Percentiles rank a stretch among this genome's conserved stretches.
These are phyloP conservation scores for Diogma glabrata DNA, from an alignment of 2,888 invertebrate species.

Conservation along the genomic window DNA sequence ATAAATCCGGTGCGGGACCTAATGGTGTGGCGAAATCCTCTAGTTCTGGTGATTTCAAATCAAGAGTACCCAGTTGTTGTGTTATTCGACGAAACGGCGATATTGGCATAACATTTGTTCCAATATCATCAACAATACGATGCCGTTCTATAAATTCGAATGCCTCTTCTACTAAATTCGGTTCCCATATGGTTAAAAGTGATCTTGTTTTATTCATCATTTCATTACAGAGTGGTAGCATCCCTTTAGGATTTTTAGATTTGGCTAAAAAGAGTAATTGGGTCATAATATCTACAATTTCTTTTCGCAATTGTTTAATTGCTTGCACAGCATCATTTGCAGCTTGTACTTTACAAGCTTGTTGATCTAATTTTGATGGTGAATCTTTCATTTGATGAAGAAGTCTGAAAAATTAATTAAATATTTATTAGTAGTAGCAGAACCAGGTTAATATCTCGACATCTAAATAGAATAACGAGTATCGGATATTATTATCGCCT, in stretches of 20 bases:
- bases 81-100: conserved; percentile 67
- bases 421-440: not conserved
- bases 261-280: conserved; percentile 60
- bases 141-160: conserved; percentile 71
- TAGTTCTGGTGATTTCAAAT: conserved; percentile 58
- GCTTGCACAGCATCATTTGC: conserved; percentile 75
- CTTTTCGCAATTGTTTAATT: conserved; percentile 61
- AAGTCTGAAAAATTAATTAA: conserved; percentile 40
- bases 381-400: conserved; percentile 73
- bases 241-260: conserved; percentile 58
- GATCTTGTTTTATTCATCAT: conserved; percentile 69
- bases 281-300: conserved; percentile 67
- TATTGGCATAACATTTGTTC: conserved; percentile 40
- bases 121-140: conserved; percentile 37
- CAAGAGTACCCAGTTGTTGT: conserved; percentile 60
- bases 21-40: conserved; percentile 59
- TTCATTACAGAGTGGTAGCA: conserved; percentile 64
- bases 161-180: conserved; percentile 73
- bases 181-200: conserved; percentile 74
- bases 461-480: not conserved
- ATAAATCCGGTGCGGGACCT: conserved; percentile 52
- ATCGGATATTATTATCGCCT: not conserved
- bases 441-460: no score
- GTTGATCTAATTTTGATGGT: conserved; percentile 50
- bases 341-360: conserved; percentile 65